Conservation (phyloP, 2,113 vertebrate genomes). For the Pteropus alecto region DNA sequence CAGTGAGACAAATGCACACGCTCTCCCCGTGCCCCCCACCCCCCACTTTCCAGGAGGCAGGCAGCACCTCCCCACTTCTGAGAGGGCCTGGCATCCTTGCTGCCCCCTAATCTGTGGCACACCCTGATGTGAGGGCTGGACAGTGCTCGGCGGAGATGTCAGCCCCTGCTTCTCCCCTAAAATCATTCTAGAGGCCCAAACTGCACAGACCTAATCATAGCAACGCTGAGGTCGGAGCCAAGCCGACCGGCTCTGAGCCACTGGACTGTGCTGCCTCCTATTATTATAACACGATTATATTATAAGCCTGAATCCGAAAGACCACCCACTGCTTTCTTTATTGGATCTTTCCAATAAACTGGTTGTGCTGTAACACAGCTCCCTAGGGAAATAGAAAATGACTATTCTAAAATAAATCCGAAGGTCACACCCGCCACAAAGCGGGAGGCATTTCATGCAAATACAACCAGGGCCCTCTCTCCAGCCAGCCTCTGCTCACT, state of each 20-base stretch:
- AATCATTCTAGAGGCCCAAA: background rate
- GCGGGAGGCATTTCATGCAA: background rate
- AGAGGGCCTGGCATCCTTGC: background rate
- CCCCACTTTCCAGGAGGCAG: background rate
- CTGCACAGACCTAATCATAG: background rate
- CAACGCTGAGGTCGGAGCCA: background rate
- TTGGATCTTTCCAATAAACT: conserved; percentile 43
- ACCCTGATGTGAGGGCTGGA: background rate
- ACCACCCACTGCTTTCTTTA: conserved; percentile 40
- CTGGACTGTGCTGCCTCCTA: background rate
- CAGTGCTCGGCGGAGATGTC: background rate
- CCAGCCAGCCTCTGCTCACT: background rate
- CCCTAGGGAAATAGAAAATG: conserved; percentile 23
- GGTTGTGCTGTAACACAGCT: background rate
- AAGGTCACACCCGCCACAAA: conserved; percentile 20
- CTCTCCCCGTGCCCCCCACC: background rate
- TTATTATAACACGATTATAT: background rate
- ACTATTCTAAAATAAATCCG: conserved; percentile 35
- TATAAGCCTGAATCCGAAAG: background rate
- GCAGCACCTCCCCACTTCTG: background rate
- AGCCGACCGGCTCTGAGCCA: background rate
- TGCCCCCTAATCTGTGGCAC: background rate
- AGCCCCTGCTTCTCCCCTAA: background rate
- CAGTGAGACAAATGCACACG: background rate
- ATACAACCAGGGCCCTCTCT: background rate